Base-by-base conservation (phyloP, 2,797 vertebrate species). In the Parotocinclus haroldoi region DNA sequence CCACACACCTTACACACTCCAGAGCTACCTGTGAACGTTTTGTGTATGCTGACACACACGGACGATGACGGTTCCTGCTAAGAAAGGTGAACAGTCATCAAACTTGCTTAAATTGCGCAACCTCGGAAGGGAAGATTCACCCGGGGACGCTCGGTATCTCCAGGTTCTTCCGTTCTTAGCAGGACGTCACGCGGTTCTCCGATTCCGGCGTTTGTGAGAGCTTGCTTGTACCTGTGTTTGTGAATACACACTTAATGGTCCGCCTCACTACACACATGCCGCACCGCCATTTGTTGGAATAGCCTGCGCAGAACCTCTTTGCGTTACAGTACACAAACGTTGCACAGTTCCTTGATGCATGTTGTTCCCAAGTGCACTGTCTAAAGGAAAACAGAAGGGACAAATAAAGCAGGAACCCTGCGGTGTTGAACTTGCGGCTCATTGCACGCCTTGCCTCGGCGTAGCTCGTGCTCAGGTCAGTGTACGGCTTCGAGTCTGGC, bases 331-430 rank as follows among this genome's bases (percentile, higher is more conserved):
- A 27, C 27, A 27, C 27, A 27, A 5, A 27, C 27, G 5, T 27
- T 27, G 5, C 27, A 27, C 27, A 27, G 27, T 14, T 9, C 17
- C n/a, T 16, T 14, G 37, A 68, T 73, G 71, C 74, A 79, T 51
- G 66, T 81, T 82, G 81, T n/a, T 79, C 85, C 83, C 84, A 87
- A 82, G 83, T 89, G 86, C 85, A 85, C 83, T 53, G 66, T 81
- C 81, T 82, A 72, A 78, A 66, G 73, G 50, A 68, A 59, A 78
- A 75, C 65, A 1, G 19, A 51, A 19, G 66, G 19, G 27, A 5
- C 27, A 27, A 27, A 27, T 27, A 5, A 27, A 27, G 5, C 5
- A 27, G 27, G 27, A 27, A 27, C 27, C 27, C 27, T 27, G 5
- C 27, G 27, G 27, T 5, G 27, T 27, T 27, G 27, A 27, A 5